phyloP scores from a whole-genome alignment of 2,888 invertebrate genomes.

The Leucoma salicis region DNA sequence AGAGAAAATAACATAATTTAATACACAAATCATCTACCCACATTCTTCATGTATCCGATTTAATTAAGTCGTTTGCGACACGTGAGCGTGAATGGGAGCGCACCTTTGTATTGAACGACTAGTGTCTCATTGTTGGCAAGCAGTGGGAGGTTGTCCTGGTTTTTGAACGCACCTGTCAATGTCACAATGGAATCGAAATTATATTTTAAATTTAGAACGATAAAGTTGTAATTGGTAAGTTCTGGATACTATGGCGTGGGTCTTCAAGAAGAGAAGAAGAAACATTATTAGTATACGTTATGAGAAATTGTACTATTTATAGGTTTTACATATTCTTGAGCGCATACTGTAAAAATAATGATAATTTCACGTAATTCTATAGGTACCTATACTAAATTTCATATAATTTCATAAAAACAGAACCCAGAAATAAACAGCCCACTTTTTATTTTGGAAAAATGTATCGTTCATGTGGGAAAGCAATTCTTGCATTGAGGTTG shows the following conservation, averaged over 20 bases:
- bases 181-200: conserved; percentile 25
- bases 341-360: too few relatives aligned
- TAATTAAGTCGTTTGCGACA: conserved; percentile 77
- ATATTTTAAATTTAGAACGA: conserved; percentile 41
- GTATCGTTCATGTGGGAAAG: too few relatives aligned
- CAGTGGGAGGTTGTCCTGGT: conserved; percentile 72
- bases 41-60: conserved; percentile 60
- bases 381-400: too few relatives aligned
- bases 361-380: too few relatives aligned
- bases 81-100: conserved; percentile 62
- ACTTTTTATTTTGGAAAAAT: too few relatives aligned
- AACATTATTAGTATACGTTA: conserved; percentile 19
- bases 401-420: too few relatives aligned
- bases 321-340: too few relatives aligned
- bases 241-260: conserved; percentile 37
- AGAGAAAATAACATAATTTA: conserved; percentile 38
- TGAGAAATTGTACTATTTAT: background rate
- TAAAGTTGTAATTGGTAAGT: conserved; percentile 33
- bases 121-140: conserved; percentile 66
- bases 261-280: conserved; percentile 27
- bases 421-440: too few relatives aligned
- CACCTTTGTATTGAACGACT: conserved; percentile 44
- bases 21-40: conserved; percentile 67
- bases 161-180: conserved; percentile 74
- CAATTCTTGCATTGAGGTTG: too few relatives aligned